phyloP scores from a whole-genome alignment of 2,888 invertebrate genomes.

The Lepetodrilus schrolli region DNA sequence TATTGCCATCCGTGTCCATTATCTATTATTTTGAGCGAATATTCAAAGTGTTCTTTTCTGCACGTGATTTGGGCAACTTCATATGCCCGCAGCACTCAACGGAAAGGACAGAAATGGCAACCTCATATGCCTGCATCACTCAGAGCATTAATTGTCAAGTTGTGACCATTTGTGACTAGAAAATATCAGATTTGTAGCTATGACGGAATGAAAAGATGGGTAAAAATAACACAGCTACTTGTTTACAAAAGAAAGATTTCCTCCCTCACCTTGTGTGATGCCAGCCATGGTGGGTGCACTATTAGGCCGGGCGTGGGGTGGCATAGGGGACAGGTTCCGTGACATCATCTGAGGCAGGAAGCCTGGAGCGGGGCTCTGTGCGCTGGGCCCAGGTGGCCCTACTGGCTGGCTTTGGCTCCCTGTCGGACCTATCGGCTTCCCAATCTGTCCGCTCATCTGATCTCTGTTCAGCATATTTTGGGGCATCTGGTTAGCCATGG shows the following conservation, averaged over 20 bases:
- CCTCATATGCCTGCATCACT: too few species aligned
- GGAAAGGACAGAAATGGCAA: too few species aligned
- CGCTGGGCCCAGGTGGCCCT: neutral
- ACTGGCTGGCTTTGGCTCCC: constrained; percentile 5
- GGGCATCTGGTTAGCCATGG: neutral
- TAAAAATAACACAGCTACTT: neutral
- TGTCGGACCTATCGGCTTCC: neutral
- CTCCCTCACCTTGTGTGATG: constrained; percentile 69
- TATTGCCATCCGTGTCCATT: too few species aligned
- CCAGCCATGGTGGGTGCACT: constrained; percentile 70
- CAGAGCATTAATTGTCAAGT: too few species aligned
- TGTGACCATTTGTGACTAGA: too few species aligned
- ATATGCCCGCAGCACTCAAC: too few species aligned
- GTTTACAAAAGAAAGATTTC: neutral
- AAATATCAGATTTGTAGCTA: neutral
- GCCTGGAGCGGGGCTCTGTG: constrained; percentile 2
- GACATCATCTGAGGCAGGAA: constrained; percentile 31
- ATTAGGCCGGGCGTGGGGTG: constrained; percentile 62
- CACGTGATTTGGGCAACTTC: too few species aligned
- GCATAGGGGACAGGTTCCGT: constrained; percentile 62
- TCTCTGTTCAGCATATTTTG: neutral
- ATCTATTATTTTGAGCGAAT: too few species aligned
- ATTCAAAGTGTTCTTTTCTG: too few species aligned
- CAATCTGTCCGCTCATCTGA: constrained; percentile 17
- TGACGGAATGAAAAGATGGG: neutral